Evolutionary conservation across 2,888 invertebrate genomes (phyloP), one percentile per base, ranked within the genome.

Genomic region (Acronicta psi): DNA sequence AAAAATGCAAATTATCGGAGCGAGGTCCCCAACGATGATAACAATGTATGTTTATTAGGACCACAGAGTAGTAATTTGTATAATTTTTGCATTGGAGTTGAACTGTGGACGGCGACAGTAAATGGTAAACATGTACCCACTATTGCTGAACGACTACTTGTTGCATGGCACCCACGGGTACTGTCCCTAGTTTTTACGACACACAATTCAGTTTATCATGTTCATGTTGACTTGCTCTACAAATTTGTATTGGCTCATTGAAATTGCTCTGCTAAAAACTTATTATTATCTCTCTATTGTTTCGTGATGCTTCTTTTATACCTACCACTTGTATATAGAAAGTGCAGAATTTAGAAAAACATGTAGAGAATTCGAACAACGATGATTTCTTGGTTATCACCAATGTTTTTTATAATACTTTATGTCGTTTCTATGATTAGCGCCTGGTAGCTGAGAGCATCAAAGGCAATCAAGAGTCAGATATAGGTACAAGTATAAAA

Each of bases 1-100:
- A 91, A 92, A 92, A 91, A 85, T 89, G 79, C 82, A 84, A 82
- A 90, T 87, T 83, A 87, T 84, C 73, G 70, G 69, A 78, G 79
- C 75, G 59, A 75, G 76, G 75, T 78, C 75, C 79, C 66, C 62
- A 75, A 41, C 76, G 71, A 84, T 79, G 79, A 79, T 73, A 75
- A 75, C 80, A 75, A 76, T 83, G 72, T 74, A 80, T 79, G 76
- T 85, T 80, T 78, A 82, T 85, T 82, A 73, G 73, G 62, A 74
- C 84, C 87, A 69, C 88, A 78, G 79, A 77, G 75, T 72, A 73
- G 69, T 73, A 84, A 82, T 91, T 92, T 86, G 92, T 84, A 93
- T 93, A 92, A 92, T 92, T 85, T 83, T 82, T 73, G 75, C 79
- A 84, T 90, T 84, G 72, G 59, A 75, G 70, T 80, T 79, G 73